These are phyloP conservation scores for Pseudorhombus dupliciocellatus DNA, from an alignment of 2,113 vertebrate species.

Conservation along the genomic window DNA sequence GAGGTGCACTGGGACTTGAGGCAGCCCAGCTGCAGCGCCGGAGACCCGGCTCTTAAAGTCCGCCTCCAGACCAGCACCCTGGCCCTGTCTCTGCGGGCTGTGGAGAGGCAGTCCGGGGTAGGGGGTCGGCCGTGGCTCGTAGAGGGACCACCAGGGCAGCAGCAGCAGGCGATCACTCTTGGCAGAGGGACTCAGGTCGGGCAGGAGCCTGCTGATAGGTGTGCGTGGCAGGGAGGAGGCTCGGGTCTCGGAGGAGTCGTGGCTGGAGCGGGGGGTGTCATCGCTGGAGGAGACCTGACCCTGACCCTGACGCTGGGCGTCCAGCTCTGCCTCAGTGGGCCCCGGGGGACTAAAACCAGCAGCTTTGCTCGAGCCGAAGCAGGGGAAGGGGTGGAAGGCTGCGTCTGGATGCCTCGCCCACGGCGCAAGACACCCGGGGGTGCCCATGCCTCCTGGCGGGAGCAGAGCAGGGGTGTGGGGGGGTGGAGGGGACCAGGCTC, in stretches of 20 bases:
- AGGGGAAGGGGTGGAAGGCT: not conserved
- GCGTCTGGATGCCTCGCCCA: slow-evolving; percentile 16
- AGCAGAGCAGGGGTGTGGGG: slow-evolving; percentile 8
- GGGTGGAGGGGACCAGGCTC: not conserved
- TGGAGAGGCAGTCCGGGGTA: slow-evolving; percentile 55
- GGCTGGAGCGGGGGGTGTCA: slow-evolving; percentile 16
- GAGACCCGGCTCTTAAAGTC: slow-evolving; percentile 30
- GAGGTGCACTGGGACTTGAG: slow-evolving; percentile 31
- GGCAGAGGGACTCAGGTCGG: slow-evolving; percentile 27
- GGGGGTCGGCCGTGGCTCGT: slow-evolving; percentile 31
- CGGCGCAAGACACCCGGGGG: not conserved
- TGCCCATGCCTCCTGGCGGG: slow-evolving; percentile 12
- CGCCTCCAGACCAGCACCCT: slow-evolving; percentile 18
- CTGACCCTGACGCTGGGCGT: slow-evolving; percentile 34
- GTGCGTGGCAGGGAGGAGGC: slow-evolving; percentile 23
- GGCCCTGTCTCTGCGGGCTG: slow-evolving; percentile 29
- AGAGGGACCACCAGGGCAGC: slow-evolving; percentile 63
- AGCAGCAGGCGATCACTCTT: slow-evolving; percentile 37
- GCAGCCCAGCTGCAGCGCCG: slow-evolving; percentile 26
- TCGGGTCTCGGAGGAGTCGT: not conserved
- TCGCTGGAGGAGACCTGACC: slow-evolving; percentile 57
- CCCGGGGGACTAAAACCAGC: slow-evolving; percentile 7
- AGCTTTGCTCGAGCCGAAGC: slow-evolving; percentile 7
- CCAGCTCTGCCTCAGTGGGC: slow-evolving; percentile 22
- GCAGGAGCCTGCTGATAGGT: slow-evolving; percentile 50